Percentiles rank a stretch among this genome's conserved stretches.
Conservation (phyloP, 2,113 vertebrate species). For the Phrynosoma blainvillii region DNA sequence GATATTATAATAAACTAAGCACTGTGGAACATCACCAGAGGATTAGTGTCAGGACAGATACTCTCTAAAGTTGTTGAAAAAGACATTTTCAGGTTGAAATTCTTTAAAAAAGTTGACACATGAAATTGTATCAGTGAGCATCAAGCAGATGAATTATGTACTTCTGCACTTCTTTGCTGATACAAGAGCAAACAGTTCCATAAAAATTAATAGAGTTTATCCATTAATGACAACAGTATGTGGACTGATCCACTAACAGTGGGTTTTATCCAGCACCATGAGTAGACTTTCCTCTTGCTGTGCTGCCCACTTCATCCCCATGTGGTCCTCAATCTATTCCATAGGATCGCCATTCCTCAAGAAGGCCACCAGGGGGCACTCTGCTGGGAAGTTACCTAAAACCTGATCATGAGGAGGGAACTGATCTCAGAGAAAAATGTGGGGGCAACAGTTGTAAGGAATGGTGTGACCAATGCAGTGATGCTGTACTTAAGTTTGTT, state of each 20-base stretch:
- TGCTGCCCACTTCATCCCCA: not conserved
- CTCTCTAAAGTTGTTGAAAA: conserved; percentile 18
- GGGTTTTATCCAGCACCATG: not conserved
- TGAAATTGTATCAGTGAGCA: not conserved
- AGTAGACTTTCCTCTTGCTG: not conserved
- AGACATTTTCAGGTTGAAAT: not conserved
- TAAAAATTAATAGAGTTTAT: not conserved
- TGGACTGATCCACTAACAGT: not conserved
- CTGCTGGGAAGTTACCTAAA: not conserved
- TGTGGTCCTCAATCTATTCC: not conserved
- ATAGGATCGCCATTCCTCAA: not conserved
- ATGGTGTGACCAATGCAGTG: not conserved
- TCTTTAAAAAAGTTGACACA: not conserved
- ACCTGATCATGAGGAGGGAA: too few relatives aligned
- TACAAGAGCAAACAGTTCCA: not conserved
- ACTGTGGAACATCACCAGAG: conserved; percentile 11
- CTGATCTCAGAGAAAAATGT: not conserved
- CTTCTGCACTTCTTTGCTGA: not conserved
- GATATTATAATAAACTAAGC: conserved; percentile 1
- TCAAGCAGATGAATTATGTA: not conserved
- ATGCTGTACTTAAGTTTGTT: not conserved
- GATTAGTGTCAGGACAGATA: conserved; percentile 41
- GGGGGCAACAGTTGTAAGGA: not conserved
- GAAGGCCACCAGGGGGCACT: not conserved
- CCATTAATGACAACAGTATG: not conserved